Conservation (phyloP, 2,888 invertebrate species). For the Disparrhopalites patrizii region DNA sequence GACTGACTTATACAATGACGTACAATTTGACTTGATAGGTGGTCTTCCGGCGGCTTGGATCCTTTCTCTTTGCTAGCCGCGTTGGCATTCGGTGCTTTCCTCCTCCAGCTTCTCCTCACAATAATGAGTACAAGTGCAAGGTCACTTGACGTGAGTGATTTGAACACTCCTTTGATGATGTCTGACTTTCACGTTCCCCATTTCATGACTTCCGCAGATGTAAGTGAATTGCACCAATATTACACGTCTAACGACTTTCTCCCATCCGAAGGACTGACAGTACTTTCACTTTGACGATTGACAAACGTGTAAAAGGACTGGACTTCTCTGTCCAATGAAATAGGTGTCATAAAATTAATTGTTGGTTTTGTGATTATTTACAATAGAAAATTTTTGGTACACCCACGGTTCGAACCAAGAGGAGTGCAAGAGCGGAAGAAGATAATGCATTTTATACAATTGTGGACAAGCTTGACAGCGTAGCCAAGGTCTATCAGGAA, state of each 20-base stretch:
- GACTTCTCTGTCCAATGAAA: too few relatives aligned
- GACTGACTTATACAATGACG: background rate
- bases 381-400: conserved; percentile 48
- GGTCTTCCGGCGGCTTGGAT: conserved; percentile 35
- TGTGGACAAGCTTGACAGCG: conserved; percentile 45
- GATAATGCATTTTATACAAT: conserved; percentile 41
- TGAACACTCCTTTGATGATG: conserved; percentile 46
- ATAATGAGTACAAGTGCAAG: conserved; percentile 46
- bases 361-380: background rate
- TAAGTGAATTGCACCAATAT: too few relatives aligned
- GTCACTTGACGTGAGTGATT: conserved; percentile 47
- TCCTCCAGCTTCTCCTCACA: conserved; percentile 46
- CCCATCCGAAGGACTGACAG: background rate
- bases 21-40: conserved; percentile 11
- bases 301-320: too few relatives aligned
- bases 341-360: background rate
- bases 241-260: background rate
- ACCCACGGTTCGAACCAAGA: conserved; percentile 42
- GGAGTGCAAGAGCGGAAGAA: conserved; percentile 34
- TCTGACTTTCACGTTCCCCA: conserved; percentile 48
- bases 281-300: background rate
- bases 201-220: conserved; percentile 46
- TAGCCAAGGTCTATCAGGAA: conserved; percentile 43
- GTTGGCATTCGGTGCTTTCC: conserved; percentile 48
- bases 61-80: conserved; percentile 48